phyloP scores from a whole-genome alignment of 2,888 invertebrate species.

The Oxyteleia sp. region DNA sequence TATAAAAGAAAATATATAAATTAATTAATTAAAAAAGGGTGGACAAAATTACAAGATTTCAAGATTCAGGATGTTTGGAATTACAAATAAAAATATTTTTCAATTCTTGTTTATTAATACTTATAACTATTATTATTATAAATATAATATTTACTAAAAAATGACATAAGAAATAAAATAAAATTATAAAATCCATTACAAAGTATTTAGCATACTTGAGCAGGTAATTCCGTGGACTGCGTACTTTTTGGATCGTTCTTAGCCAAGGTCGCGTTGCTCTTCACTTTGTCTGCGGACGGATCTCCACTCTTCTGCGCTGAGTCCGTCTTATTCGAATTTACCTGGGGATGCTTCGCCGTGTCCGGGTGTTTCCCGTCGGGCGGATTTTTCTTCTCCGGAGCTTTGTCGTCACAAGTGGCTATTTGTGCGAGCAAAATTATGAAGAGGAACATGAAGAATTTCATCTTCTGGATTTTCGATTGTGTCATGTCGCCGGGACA shows the following conservation, averaged over 20 bases:
- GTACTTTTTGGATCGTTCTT: constrained; percentile 2
- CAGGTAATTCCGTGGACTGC: constrained; percentile 11
- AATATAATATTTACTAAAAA: too few species aligned
- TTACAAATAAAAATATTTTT: too few species aligned
- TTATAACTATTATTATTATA: too few species aligned
- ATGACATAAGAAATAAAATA: neutral
- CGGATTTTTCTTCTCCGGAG: neutral
- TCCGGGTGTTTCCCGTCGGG: neutral
- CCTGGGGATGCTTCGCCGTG: neutral
- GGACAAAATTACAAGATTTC: too few species aligned
- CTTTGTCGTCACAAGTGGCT: constrained; percentile 68
- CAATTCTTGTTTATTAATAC: too few species aligned
- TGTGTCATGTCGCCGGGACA: constrained; percentile 78
- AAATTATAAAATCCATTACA: neutral
- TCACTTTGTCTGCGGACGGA: neutral
- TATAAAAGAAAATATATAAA: too few species aligned
- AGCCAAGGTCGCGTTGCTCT: neutral
- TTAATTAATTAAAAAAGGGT: too few species aligned
- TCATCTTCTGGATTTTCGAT: constrained; percentile 77
- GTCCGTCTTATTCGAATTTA: neutral
- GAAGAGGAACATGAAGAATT: constrained; percentile 77
- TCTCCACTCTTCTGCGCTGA: neutral
- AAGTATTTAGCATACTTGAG: constrained; percentile 6
- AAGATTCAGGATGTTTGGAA: too few species aligned
- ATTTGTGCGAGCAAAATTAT: constrained; percentile 77